Evolutionary conservation across 1,140 invertebrate genomes (phyloP).

Genomic region (Mya arenaria): DNA sequence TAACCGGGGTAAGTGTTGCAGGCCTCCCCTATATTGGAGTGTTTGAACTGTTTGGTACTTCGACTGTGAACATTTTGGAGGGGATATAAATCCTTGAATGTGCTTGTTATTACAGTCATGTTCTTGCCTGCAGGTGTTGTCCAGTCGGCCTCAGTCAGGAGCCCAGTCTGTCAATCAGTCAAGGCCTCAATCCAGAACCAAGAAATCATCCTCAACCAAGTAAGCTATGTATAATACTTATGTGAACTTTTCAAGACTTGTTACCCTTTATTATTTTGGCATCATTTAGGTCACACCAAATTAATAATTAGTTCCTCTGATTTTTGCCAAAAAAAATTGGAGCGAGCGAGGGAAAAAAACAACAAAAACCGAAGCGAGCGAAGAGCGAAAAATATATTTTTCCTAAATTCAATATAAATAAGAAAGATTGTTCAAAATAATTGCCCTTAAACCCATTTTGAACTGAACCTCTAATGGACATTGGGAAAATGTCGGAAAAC

Average conservation of each 20-base stretch:
- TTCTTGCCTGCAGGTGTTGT: slow-evolving; percentile 4
- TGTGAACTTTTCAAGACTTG: background rate
- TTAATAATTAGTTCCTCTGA: background rate
- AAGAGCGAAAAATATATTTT: background rate
- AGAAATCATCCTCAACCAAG: slow-evolving; percentile 64
- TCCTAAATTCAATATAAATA: too few species aligned
- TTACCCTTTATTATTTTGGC: background rate
- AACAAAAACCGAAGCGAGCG: background rate
- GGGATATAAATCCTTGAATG: background rate
- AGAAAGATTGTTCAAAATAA: too few species aligned
- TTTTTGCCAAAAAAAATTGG: background rate
- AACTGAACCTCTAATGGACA: too few species aligned
- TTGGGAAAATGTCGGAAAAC: too few species aligned
- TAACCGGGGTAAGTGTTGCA: background rate
- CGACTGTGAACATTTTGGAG: background rate
- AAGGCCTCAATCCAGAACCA: slow-evolving; percentile 62
- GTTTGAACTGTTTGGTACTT: background rate
- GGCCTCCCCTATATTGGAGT: background rate
- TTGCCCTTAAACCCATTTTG: too few species aligned
- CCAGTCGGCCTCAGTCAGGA: slow-evolving; percentile 31
- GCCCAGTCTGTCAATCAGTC: slow-evolving; percentile 62
- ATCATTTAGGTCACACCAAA: background rate
- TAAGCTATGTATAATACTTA: slow-evolving; percentile 28
- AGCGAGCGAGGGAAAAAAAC: background rate
- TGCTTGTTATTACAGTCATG: slow-evolving; percentile 17